Percentiles rank a stretch among this genome's conserved stretches.
These are phyloP conservation scores for Smutsia gigantea DNA, from an alignment of 2,797 vertebrate species.

Conservation along the genomic window DNA sequence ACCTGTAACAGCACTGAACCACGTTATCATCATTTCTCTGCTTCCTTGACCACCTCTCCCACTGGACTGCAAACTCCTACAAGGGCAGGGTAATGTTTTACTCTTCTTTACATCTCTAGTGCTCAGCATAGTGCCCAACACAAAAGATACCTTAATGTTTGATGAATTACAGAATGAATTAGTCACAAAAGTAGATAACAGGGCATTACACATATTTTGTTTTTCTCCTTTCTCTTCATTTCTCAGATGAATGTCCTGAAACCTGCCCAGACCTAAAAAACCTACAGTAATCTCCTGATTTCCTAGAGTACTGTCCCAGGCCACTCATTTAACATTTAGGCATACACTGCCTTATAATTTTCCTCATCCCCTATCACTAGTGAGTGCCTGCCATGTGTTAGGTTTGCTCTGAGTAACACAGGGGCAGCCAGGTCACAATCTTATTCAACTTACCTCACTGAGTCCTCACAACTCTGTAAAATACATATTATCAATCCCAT, in stretches of 20 bases:
- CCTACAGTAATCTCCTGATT: neutral
- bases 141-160: neutral
- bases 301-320: neutral
- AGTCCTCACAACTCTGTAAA: neutral
- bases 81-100: neutral
- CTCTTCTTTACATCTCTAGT: neutral
- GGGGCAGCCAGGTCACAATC: too few relatives aligned
- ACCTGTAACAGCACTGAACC: neutral
- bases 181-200: neutral
- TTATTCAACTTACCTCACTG: neutral
- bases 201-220: neutral
- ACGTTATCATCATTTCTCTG: neutral
- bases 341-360: neutral
- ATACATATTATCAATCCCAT: neutral
- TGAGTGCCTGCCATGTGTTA: neutral
- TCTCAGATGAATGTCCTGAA: neutral
- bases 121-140: neutral
- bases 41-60: neutral
- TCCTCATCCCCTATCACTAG: neutral
- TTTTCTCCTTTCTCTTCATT: neutral
- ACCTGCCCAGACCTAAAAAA: neutral
- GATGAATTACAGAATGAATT: neutral
- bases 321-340: neutral
- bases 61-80: neutral
- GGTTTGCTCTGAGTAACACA: neutral